These are phyloP conservation scores for Erpornis zantholeuca DNA, from an alignment of 2,113 vertebrate genomes.

Conservation along the genomic window DNA sequence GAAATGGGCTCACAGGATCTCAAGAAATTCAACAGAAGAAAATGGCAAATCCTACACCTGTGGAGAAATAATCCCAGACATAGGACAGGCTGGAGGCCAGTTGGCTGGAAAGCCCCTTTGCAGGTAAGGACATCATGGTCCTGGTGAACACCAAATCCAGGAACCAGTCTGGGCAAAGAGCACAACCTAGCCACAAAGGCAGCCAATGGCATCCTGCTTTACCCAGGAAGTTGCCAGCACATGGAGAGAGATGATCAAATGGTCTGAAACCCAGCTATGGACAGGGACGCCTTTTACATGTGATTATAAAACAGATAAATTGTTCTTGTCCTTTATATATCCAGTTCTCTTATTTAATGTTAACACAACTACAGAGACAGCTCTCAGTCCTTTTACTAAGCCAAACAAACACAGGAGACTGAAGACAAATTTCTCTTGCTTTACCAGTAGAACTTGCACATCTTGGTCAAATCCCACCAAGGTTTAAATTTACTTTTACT, in stretches of 20 bases:
- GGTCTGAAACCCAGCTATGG: neutral
- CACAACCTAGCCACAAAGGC: accelerated
- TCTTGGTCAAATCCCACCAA: neutral
- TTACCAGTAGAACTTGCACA: neutral
- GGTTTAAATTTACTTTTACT: neutral
- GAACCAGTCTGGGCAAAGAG: neutral
- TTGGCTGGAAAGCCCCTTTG: neutral
- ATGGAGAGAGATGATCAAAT: neutral
- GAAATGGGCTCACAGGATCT: neutral
- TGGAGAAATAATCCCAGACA: neutral
- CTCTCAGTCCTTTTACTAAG: neutral
- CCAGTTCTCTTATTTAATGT: neutral
- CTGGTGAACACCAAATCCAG: neutral
- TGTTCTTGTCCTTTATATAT: neutral
- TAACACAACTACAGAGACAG: neutral
- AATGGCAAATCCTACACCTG: neutral
- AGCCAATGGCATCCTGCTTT: neutral
- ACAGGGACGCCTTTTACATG: neutral
- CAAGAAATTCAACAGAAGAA: neutral
- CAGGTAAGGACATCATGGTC: neutral
- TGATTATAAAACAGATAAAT: neutral
- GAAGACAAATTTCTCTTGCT: neutral
- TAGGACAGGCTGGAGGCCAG: neutral
- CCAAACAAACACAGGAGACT: neutral
- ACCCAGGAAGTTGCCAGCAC: neutral